These are phyloP conservation scores for Salmo trutta DNA, from an alignment of 2,797 vertebrate genomes.

Conservation along the genomic window DNA sequence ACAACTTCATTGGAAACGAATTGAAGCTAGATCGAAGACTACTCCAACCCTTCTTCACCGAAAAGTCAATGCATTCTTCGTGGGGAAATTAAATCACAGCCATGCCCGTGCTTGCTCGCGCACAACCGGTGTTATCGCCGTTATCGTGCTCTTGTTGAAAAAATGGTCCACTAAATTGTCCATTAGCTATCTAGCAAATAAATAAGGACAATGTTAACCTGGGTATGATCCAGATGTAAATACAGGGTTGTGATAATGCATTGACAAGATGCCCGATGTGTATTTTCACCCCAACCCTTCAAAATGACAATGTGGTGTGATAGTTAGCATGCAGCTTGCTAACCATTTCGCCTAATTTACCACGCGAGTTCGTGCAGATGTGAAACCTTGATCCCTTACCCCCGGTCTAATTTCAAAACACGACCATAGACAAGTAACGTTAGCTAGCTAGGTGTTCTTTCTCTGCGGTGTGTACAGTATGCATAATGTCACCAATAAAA, in stretches of 20 bases:
- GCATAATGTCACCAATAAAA: background rate
- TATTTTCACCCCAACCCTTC: slow-evolving; percentile 1
- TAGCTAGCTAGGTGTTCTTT: background rate
- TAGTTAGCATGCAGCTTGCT: slow-evolving; percentile 19
- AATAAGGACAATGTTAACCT: background rate
- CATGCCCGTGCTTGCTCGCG: slow-evolving; percentile 12
- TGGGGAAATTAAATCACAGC: slow-evolving; percentile 55
- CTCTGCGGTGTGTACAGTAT: background rate
- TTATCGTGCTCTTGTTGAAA: background rate
- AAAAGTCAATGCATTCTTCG: slow-evolving; percentile 52
- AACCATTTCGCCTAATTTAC: slow-evolving; percentile 7
- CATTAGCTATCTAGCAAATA: background rate
- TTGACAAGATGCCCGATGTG: background rate
- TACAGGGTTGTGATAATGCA: background rate
- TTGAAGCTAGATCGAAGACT: slow-evolving; percentile 61
- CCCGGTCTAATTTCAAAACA: slow-evolving; percentile 21
- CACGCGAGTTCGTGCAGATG: slow-evolving; percentile 40
- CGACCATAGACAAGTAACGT: slow-evolving; percentile 1
- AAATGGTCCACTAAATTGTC: background rate
- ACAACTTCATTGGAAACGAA: slow-evolving; percentile 27
- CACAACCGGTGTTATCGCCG: background rate
- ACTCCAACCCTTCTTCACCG: slow-evolving; percentile 55
- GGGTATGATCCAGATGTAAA: background rate
- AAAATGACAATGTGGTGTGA: slow-evolving; percentile 16
- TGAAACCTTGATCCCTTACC: slow-evolving; percentile 31